phyloP scores from a whole-genome alignment of 2,797 vertebrate species.

The Onychomys torridus region DNA sequence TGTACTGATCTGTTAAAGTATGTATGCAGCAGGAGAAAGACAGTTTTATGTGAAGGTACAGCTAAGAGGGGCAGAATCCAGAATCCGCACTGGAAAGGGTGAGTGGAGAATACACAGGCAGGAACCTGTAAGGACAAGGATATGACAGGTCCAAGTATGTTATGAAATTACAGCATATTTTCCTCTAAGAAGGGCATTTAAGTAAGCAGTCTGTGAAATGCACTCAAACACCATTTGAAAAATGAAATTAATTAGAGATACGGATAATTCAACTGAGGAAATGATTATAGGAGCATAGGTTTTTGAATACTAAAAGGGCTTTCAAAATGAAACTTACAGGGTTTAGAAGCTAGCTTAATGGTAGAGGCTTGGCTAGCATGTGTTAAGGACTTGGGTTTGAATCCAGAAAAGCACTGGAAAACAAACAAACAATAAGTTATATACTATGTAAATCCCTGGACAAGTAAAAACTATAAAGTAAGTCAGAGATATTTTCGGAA shows the following conservation, averaged over 20 bases:
- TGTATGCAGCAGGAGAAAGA: neutral
- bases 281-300: neutral
- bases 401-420: neutral
- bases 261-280: neutral
- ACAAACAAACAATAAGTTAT: neutral
- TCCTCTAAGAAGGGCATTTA: neutral
- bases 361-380: neutral
- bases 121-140: neutral
- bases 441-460: neutral
- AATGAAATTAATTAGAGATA: neutral
- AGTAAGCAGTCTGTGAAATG: conserved; percentile 18
- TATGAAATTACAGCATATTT: neutral
- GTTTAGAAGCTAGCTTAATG: neutral
- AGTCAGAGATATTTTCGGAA: conserved; percentile 40
- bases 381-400: neutral
- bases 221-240: neutral
- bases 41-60: neutral
- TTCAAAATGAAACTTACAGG: conserved; percentile 17
- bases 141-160: neutral
- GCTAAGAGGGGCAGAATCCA: neutral
- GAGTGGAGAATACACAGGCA: neutral
- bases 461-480: neutral
- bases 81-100: neutral
- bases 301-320: neutral
- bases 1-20: neutral